These are phyloP conservation scores for Lepisosteus oculatus DNA, from an alignment of 2,113 vertebrate species.

Conservation along the genomic window DNA sequence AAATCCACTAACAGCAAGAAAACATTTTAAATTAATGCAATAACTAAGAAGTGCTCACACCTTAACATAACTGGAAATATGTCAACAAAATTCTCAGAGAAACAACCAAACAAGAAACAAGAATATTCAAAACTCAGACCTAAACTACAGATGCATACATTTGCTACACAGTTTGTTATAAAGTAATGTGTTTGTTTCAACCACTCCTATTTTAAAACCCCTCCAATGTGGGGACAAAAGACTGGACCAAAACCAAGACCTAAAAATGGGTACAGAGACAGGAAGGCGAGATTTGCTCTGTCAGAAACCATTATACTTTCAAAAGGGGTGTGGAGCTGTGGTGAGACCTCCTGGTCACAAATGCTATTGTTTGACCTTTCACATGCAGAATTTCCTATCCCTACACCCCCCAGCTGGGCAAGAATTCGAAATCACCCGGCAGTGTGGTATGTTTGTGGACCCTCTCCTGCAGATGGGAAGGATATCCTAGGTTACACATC, in stretches of 20 bases:
- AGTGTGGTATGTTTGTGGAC: neutral
- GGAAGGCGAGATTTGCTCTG: neutral
- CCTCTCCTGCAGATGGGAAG: neutral
- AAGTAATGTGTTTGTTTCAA: neutral
- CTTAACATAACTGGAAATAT: too few relatives aligned
- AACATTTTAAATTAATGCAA: too few relatives aligned
- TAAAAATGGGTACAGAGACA: conserved; percentile 10
- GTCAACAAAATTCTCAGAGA: too few relatives aligned
- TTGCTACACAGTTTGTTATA: neutral
- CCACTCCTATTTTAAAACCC: neutral
- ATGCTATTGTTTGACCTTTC: conserved; percentile 23
- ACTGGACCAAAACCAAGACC: neutral
- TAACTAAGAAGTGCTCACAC: too few relatives aligned
- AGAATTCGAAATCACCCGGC: conserved; percentile 13
- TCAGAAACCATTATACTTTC: conserved; percentile 1
- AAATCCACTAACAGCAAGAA: too few relatives aligned
- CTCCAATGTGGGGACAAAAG: neutral
- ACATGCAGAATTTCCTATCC: conserved; percentile 21
- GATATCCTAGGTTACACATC: neutral
- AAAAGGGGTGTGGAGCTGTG: conserved; percentile 6
- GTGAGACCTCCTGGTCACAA: neutral
- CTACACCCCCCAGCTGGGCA: neutral
- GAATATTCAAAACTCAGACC: too few relatives aligned
- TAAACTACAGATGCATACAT: neutral
- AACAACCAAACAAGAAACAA: too few relatives aligned